Evolutionary conservation across 92 coral and sea anemone species (phyloP), one percentile per base, ranked within the genome.

Genomic region (Bergia sp.): DNA sequence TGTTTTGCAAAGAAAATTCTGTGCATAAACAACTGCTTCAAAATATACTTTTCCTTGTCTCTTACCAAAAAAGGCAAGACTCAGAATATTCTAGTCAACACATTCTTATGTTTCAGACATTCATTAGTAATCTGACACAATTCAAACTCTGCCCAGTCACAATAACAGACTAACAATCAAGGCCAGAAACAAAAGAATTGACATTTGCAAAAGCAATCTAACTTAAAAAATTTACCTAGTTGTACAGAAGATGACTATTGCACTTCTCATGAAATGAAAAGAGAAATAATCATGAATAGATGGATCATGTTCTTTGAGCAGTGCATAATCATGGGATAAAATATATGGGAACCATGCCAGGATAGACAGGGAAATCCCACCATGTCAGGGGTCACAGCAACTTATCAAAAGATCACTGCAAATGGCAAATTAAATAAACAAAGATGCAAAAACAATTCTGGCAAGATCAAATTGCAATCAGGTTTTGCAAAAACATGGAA

Each of bases 41-140:
- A 61, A 61, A 21, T 61, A 16, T 61, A 61, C 29, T 61, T 61
- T 61, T 16, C n/a, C n/a, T 18, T 2, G n/a, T 3, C 29, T 61
- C 5, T 61, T 4, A 61, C 69, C 69, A 2, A 61, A 73, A 29
- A 73, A 73, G 77, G 42, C 21, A 4, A 9, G 76, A 72, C 7
- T 42, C 39, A 23, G 29, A 72, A 36, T 16, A 72, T 36, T 42
- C 43, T 36, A 72, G 76, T 72, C 76, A 72, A 72, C 76, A 72
- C 36, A 36, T 53, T 80, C 85, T 80, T 72, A 80, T 37, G 38
- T 80, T 80, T 13, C 85, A 55, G 85, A 55, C 47, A 57, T 72
- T 80, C 55, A 37, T 45, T 80, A 53, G 44, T 80, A 80, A 37
- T 57, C 36, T 57, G 55, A 80, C 85, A 80, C 71, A 79, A 37